Conservation (phyloP, 2,797 vertebrate species). For the Hoplostethus atlanticus region DNA sequence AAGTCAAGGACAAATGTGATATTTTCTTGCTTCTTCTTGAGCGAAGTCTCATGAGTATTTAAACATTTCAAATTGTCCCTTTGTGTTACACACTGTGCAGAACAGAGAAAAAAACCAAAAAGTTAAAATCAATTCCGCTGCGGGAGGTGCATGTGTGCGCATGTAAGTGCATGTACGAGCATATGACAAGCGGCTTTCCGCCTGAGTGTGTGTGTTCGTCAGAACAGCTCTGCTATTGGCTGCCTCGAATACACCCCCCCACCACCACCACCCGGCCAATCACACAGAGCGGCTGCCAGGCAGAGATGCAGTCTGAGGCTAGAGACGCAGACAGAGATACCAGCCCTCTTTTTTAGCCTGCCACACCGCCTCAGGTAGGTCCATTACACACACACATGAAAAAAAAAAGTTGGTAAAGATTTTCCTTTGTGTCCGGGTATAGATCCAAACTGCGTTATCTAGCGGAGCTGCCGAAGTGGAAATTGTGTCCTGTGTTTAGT, state of each 20-base stretch:
- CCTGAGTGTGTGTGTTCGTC: constrained; percentile 48
- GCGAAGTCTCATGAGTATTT: too few species aligned
- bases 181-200: constrained; percentile 39
- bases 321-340: constrained; percentile 64
- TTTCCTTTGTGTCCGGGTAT: constrained; percentile 21
- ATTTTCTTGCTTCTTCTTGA: too few species aligned
- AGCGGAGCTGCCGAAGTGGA: constrained; percentile 25
- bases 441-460: constrained; percentile 4
- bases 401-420: constrained; percentile 56
- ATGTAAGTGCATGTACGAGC: constrained; percentile 14
- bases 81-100: too few species aligned
- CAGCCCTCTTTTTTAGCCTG: constrained; percentile 45
- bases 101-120: too few species aligned
- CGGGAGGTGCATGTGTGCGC: background rate
- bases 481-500: constrained; percentile 22
- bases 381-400: constrained; percentile 17
- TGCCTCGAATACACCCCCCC: constrained; percentile 54
- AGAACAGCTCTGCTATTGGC: constrained; percentile 78
- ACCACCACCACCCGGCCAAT: constrained; percentile 55
- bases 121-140: constrained; percentile 1
- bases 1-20: too few species aligned
- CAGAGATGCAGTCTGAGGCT: constrained; percentile 56
- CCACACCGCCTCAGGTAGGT: constrained; percentile 70
- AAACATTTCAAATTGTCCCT: too few species aligned
- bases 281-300: constrained; percentile 46